Percentiles rank a stretch among this genome's conserved stretches.
Evolutionary conservation across 2,888 invertebrate genomes (phyloP).

Genomic region (Catocala nupta): DNA sequence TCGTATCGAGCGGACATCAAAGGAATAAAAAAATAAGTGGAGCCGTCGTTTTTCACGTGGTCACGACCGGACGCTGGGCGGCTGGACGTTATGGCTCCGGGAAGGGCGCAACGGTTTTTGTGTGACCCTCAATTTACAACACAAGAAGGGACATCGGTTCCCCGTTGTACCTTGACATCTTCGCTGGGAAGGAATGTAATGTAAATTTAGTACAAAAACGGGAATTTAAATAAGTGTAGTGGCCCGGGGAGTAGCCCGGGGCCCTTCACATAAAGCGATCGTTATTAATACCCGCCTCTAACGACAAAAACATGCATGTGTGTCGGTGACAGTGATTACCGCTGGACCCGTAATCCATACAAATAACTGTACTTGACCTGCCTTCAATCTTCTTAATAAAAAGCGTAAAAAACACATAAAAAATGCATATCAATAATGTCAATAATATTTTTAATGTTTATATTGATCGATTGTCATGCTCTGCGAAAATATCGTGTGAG

Average conservation of each 20-base stretch:
- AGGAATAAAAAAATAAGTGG: conserved; percentile 70
- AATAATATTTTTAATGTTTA: conserved; percentile 46
- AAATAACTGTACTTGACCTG: conserved; percentile 24
- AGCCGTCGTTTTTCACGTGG: conserved; percentile 77
- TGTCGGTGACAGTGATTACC: conserved; percentile 51
- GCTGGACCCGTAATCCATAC: conserved; percentile 31
- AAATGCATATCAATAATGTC: conserved; percentile 21
- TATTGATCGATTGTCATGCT: conserved; percentile 33
- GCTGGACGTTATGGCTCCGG: conserved; percentile 83
- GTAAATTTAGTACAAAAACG: conserved; percentile 86
- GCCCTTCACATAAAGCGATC: conserved; percentile 79
- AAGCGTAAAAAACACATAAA: not conserved
- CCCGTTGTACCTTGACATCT: conserved; percentile 78
- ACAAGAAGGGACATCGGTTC: conserved; percentile 78
- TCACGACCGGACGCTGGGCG: conserved; percentile 72
- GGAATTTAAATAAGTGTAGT: conserved; percentile 86
- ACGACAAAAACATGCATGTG: conserved; percentile 68
- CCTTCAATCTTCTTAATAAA: conserved; percentile 10
- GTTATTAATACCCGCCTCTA: conserved; percentile 77
- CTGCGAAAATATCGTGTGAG: conserved; percentile 54
- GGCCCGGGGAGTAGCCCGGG: conserved; percentile 62
- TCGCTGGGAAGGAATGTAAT: conserved; percentile 80
- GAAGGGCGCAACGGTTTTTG: conserved; percentile 85
- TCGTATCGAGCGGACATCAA: conserved; percentile 75
- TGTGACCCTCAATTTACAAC: conserved; percentile 86